These are phyloP conservation scores for Tetranychus cinnabarinus DNA, from an alignment of 1,140 invertebrate genomes.

Conservation along the genomic window DNA sequence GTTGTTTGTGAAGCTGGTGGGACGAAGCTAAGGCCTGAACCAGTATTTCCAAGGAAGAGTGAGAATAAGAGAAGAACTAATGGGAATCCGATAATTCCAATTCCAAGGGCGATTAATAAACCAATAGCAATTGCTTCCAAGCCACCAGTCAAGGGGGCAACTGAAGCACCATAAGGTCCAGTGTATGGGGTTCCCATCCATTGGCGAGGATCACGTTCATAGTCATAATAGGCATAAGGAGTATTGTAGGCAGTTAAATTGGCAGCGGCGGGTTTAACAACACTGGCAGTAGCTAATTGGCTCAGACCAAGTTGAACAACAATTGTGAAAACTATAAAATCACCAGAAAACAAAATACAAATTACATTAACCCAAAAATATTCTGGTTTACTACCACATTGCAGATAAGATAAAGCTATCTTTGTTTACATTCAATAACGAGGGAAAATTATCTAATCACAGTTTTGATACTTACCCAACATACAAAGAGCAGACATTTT, in stretches of 20 bases:
- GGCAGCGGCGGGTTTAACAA: not conserved
- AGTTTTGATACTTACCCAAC: too few species aligned
- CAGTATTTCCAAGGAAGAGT: not conserved
- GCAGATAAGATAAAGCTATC: too few species aligned
- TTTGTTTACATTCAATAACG: too few species aligned
- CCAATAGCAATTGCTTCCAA: constrained; percentile 5
- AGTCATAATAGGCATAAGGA: not conserved
- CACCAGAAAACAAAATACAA: too few species aligned
- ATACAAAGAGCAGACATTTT: too few species aligned
- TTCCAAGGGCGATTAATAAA: not conserved
- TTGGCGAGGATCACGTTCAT: constrained; percentile 3
- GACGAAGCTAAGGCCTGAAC: constrained; percentile 3
- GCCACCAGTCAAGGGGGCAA: not conserved
- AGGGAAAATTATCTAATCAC: too few species aligned
- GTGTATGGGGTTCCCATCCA: not conserved
- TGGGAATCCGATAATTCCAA: constrained; percentile 7
- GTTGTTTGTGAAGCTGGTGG: constrained; percentile 8
- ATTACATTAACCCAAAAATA: too few species aligned
- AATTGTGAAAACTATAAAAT: too few species aligned
- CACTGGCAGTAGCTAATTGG: too few species aligned
- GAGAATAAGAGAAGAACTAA: not conserved
- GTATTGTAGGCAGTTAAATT: not conserved
- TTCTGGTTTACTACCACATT: too few species aligned
- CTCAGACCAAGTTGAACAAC: too few species aligned
- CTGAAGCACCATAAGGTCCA: not conserved